phyloP scores from a whole-genome alignment of 2,797 vertebrate species.

The Paramormyrops hopkinsi region DNA sequence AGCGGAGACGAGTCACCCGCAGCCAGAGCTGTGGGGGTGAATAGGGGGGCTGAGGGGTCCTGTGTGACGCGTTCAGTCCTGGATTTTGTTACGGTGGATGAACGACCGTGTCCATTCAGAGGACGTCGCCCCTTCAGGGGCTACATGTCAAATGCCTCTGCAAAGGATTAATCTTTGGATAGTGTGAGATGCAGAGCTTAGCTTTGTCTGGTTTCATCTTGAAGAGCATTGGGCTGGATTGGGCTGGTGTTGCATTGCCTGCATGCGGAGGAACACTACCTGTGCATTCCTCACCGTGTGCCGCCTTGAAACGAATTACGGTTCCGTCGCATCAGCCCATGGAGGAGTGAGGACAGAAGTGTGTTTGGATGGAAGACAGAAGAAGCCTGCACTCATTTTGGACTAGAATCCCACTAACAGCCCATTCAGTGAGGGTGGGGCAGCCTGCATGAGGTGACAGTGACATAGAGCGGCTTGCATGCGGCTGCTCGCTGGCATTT shows the following conservation, averaged over 20 bases:
- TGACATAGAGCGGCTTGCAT: neutral
- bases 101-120: neutral
- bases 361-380: neutral
- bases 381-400: neutral
- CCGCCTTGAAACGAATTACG: neutral
- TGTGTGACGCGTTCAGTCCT: neutral
- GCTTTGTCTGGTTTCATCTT: neutral
- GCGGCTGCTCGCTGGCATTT: neutral
- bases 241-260: neutral
- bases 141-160: neutral
- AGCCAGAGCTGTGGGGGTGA: neutral
- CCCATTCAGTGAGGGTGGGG: neutral
- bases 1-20: neutral
- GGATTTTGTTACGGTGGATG: neutral
- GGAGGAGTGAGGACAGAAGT: neutral
- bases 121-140: neutral
- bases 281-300: neutral
- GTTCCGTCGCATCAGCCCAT: neutral
- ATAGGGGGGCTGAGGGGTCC: neutral
- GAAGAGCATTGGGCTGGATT: neutral
- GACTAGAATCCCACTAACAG: neutral
- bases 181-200: neutral
- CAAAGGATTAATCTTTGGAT: neutral
- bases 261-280: neutral
- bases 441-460: neutral